Evolutionary conservation across 2,113 vertebrate species (phyloP).

Genomic region (Sphyrna mokarran): DNA sequence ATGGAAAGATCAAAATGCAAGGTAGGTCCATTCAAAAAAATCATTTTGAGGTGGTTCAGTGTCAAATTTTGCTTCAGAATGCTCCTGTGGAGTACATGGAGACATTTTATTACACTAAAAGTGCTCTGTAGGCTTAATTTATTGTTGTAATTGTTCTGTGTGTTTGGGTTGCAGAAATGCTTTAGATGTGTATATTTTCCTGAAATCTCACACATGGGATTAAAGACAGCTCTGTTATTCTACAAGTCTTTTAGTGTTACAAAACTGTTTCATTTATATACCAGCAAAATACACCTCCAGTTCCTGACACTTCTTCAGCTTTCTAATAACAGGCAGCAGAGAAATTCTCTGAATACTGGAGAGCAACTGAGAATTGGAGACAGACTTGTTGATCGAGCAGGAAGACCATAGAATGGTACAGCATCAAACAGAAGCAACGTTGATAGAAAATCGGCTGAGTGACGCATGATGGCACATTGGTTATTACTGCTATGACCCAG

Average conservation of each 20-base stretch:
- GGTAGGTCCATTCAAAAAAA: too few species aligned
- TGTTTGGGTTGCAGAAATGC: background rate
- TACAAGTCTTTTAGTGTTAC: background rate
- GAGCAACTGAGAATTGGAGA: background rate
- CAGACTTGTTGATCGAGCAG: background rate
- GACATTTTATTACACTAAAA: too few species aligned
- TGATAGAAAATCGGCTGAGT: too few species aligned
- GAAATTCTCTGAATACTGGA: background rate
- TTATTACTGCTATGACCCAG: too few species aligned
- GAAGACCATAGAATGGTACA: background rate
- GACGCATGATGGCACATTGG: too few species aligned
- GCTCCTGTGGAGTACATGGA: too few species aligned
- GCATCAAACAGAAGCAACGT: background rate
- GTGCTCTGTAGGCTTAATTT: too few species aligned
- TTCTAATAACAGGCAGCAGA: background rate
- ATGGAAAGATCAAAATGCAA: too few species aligned
- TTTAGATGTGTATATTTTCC: background rate
- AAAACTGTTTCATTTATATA: background rate
- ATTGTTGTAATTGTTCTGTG: background rate
- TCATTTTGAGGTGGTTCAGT: too few species aligned
- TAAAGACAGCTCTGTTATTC: background rate
- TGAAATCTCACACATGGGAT: background rate
- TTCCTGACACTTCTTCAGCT: background rate
- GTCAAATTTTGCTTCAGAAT: too few species aligned
- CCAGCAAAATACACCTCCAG: background rate